Evolutionary conservation across 1,140 invertebrate species (phyloP), one percentile per base, ranked within the genome.

Genomic region (Pantala flavescens): DNA sequence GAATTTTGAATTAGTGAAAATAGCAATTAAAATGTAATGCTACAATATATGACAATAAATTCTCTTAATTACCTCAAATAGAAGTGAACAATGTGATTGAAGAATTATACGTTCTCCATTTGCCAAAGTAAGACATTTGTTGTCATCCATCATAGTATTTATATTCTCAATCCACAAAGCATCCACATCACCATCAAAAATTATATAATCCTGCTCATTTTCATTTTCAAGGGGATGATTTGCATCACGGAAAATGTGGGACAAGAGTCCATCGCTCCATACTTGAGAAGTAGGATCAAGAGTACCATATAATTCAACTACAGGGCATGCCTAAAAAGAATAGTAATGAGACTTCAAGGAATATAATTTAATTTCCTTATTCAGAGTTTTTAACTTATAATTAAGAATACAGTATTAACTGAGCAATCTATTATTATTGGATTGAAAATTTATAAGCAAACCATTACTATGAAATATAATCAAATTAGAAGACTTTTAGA

Each of bases 91-190:
- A 76, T 93, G 90, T 77, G 90, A 88, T 79, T 90, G 87, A 23
- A 97, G 83, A 70, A 92, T 87, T 24, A 97, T 95, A 74, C 94
- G 85, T 80, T 97, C 94, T 73, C 94, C 94, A 83, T 96, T 96
- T 0, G 93, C 93, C 76, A 97, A 83, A 0, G 94, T 96, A 70
- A 97, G 81, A 71, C 96, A 82, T 81, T 91, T 92, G 80, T 96
- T 97, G 82, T 97, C 94, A 81, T 97, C 95, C 94, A 97, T 96
- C 9, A 97, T 94, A 0, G 94, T 95, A 83, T 97, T 97, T 93
- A 97, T 96, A 82, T 96, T 96, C 84, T 96, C 94, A 77, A 97
- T 94, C 94, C 94, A 97, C 9, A 96, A 83, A 10, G 94, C 90
- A 85, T 97, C 95, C 3, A 97, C 93, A 80, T 97, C 94, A 9